Conservation (phyloP, 2,888 invertebrate species). For the Abrostola triplasia region DNA sequence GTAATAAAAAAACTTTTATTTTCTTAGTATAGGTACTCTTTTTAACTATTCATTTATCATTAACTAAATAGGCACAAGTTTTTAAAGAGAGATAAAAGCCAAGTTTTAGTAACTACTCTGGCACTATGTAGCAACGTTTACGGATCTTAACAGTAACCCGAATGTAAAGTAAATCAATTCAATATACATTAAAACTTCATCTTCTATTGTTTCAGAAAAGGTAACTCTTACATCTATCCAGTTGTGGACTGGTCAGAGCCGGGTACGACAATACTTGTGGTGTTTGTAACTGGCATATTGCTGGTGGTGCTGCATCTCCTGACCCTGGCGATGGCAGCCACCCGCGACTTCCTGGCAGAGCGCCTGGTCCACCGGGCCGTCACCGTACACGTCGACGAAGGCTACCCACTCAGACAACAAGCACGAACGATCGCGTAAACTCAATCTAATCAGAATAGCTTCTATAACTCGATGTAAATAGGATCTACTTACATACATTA, state of each 20-base stretch:
- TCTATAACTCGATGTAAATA: background rate
- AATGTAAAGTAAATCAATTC: no score
- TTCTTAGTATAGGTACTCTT: no score
- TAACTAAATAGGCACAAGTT: no score
- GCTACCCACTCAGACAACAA: conserved; percentile 66
- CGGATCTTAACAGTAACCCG: no score
- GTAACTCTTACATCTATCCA: conserved; percentile 91
- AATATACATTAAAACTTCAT: no score
- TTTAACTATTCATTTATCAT: no score
- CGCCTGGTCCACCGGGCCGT: conserved; percentile 62
- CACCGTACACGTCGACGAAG: conserved; percentile 64
- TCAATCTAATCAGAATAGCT: background rate
- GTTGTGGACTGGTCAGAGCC: conserved; percentile 93
- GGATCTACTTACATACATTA: background rate
- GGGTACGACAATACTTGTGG: conserved; percentile 88
- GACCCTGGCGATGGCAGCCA: conserved; percentile 86
- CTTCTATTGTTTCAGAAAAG: conserved; percentile 82
- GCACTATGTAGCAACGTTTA: no score
- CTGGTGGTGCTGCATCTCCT: conserved; percentile 89
- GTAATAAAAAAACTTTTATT: no score
- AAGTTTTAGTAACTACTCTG: no score
- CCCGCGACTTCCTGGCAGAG: conserved; percentile 74
- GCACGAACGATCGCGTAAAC: conserved; percentile 30
- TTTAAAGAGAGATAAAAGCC: no score
- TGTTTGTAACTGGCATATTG: conserved; percentile 89